These are phyloP conservation scores for Poeciliopsis presidionis DNA, from an alignment of 2,797 vertebrate species.

Conservation along the genomic window DNA sequence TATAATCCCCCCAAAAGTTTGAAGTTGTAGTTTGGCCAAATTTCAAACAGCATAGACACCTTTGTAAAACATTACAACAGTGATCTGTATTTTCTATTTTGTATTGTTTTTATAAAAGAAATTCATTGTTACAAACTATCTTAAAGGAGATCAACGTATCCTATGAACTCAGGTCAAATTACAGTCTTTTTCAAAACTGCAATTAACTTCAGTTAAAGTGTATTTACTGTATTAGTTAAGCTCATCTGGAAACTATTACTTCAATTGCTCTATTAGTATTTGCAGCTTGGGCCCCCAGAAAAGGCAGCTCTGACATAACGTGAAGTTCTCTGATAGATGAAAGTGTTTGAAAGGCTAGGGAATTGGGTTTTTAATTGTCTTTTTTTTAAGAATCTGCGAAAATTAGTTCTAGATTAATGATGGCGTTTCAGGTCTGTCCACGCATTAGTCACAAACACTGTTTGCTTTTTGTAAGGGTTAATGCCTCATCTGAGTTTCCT, in stretches of 20 bases:
- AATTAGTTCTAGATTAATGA: slow-evolving; percentile 67
- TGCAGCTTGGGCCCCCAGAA: slow-evolving; percentile 67
- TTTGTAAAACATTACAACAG: too few relatives aligned
- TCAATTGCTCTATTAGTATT: slow-evolving; percentile 76
- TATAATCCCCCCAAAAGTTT: too few relatives aligned
- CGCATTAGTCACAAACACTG: slow-evolving; percentile 36
- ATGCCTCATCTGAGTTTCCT: slow-evolving; percentile 63
- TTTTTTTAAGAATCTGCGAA: slow-evolving; percentile 54
- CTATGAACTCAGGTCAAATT: slow-evolving; percentile 25
- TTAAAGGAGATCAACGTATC: slow-evolving; percentile 18
- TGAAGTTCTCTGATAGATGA: slow-evolving; percentile 71
- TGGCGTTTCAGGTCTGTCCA: slow-evolving; percentile 49
- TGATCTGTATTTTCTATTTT: too few relatives aligned
- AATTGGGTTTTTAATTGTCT: slow-evolving; percentile 68
- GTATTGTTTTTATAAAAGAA: not conserved
- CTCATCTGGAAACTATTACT: slow-evolving; percentile 73
- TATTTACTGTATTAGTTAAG: slow-evolving; percentile 73
- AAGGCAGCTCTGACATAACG: slow-evolving; percentile 56
- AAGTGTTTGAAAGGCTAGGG: slow-evolving; percentile 47
- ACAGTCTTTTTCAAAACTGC: slow-evolving; percentile 30
- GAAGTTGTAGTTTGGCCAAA: too few relatives aligned
- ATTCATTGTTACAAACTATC: not conserved
- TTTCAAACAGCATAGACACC: too few relatives aligned
- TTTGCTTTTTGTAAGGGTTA: slow-evolving; percentile 61
- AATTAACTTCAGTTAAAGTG: slow-evolving; percentile 75